Evolutionary conservation across 2,113 vertebrate species (phyloP).

Genomic region (Setophaga coronata): DNA sequence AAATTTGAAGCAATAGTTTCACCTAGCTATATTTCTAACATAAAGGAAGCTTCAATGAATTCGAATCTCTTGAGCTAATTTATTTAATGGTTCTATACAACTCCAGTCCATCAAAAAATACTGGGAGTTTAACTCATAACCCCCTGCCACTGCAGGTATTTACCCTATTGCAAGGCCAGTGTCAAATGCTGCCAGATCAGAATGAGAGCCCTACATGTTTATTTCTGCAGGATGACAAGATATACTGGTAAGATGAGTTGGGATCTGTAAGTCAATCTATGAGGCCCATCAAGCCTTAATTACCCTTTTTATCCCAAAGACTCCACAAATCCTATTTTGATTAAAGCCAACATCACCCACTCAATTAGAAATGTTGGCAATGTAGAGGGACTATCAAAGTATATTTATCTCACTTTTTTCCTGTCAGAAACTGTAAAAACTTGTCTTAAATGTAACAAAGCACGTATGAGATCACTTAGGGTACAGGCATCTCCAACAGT

Average conservation of each 20-base stretch:
- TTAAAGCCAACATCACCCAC: not conserved
- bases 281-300: not conserved
- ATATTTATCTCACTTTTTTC: not conserved
- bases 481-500: not conserved
- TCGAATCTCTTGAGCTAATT: not conserved
- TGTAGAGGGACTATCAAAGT: not conserved
- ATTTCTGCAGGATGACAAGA: not conserved
- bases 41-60: not conserved
- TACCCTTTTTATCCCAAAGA: not conserved
- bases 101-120: not conserved
- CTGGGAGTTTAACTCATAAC: not conserved
- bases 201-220: not conserved
- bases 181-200: not conserved
- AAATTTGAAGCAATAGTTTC: not conserved
- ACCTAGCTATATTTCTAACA: not conserved
- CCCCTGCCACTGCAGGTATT: not conserved
- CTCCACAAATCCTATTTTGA: not conserved
- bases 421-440: not conserved
- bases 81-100: not conserved
- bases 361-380: not conserved
- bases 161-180: not conserved
- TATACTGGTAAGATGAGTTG: not conserved
- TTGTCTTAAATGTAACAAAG: not conserved
- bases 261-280: not conserved
- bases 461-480: fast-evolving